Conservation (phyloP, 2,888 invertebrate genomes). For the Fissipunctia ypsillon region DNA sequence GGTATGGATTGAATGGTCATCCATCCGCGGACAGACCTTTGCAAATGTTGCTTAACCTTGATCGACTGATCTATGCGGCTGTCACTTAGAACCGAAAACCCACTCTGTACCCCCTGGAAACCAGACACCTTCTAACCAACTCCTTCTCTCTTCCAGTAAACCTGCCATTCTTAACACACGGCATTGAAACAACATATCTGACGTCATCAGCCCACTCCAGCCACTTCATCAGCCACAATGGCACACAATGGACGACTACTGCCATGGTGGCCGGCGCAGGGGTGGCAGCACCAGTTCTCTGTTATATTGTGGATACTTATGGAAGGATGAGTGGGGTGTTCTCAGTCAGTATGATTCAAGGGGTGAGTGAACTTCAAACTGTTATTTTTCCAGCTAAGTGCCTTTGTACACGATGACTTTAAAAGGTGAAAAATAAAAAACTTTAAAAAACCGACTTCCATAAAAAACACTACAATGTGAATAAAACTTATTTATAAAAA, state of each 20-base stretch:
- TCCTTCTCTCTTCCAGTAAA: conserved; percentile 72
- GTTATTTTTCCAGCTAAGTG: neutral
- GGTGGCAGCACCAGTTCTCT: conserved; percentile 73
- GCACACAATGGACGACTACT: conserved; percentile 79
- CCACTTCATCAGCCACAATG: conserved; percentile 72
- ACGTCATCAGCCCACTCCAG: conserved; percentile 78
- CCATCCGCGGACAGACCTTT: no score
- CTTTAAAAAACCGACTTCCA: no score
- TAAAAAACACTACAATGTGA: no score
- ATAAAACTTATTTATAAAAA: no score
- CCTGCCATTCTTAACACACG: conserved; percentile 84
- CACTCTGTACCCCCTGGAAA: neutral
- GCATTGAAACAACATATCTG: conserved; percentile 79
- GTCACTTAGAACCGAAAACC: no score
- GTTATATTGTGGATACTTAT: conserved; percentile 74
- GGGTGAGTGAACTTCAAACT: conserved; percentile 73
- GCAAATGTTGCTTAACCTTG: neutral
- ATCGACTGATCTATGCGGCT: neutral
- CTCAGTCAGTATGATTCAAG: conserved; percentile 80
- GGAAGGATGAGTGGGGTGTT: conserved; percentile 80
- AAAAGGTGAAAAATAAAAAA: no score
- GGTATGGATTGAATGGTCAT: neutral
- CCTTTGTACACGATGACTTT: neutral
- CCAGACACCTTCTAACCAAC: neutral
- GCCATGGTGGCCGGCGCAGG: conserved; percentile 75